phyloP scores from a whole-genome alignment of 2,888 invertebrate genomes.

The Scaeva pyrastri region DNA sequence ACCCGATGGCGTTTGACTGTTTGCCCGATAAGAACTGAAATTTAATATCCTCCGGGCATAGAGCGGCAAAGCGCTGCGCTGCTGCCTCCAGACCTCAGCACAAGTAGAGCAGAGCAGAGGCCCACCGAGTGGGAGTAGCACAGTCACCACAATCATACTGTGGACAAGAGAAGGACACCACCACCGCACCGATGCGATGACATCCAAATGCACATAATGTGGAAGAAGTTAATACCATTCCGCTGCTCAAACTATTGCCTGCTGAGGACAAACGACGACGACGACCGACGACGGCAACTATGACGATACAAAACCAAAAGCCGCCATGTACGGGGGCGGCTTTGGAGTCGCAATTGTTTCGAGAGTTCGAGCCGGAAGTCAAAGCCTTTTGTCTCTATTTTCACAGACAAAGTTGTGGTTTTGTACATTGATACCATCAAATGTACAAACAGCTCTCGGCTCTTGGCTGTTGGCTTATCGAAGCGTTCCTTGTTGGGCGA shows the following conservation, averaged over 20 bases:
- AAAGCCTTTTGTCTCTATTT: constrained; percentile 48
- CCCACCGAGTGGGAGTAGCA: not conserved
- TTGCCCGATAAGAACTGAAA: constrained; percentile 68
- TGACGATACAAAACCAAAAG: constrained; percentile 39
- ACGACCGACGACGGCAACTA: not conserved
- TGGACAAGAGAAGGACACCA: constrained; percentile 61
- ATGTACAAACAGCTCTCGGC: constrained; percentile 46
- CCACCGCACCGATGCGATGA: too few relatives aligned
- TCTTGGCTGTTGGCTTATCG: constrained; percentile 24
- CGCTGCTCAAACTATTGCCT: constrained; percentile 22
- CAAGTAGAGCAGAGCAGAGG: not conserved
- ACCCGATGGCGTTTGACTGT: constrained; percentile 59
- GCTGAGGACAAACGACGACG: not conserved
- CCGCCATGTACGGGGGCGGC: constrained; percentile 9
- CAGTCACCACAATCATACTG: constrained; percentile 48
- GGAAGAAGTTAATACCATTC: constrained; percentile 62
- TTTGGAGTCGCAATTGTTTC: not conserved
- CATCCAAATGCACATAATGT: constrained; percentile 66
- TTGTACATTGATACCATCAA: constrained; percentile 37
- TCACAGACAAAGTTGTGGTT: constrained; percentile 50
- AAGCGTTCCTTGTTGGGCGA: constrained; percentile 2
- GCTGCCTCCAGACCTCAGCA: constrained; percentile 48
- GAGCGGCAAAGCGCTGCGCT: not conserved
- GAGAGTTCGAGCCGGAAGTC: constrained; percentile 32
- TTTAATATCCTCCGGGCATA: constrained; percentile 69